These are phyloP conservation scores for Nothoprocta perdicaria DNA, from an alignment of 2,113 vertebrate species.

Conservation along the genomic window DNA sequence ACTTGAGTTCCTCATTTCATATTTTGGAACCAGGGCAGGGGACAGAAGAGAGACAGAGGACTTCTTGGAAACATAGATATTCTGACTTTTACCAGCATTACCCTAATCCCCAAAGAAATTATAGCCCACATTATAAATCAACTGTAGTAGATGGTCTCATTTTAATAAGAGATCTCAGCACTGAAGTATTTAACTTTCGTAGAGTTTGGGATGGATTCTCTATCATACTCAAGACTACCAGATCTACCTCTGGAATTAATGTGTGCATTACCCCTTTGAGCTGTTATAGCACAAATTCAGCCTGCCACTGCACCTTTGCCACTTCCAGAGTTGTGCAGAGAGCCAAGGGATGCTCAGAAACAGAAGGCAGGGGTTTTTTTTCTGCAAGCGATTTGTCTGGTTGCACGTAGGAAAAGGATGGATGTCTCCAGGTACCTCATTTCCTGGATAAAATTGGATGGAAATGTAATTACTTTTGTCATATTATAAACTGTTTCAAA, in stretches of 20 bases:
- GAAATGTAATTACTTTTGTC: not conserved
- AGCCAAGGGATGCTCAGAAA: not conserved
- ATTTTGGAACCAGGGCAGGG: not conserved
- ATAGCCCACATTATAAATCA: not conserved
- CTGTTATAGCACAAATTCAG: not conserved
- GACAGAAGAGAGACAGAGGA: not conserved
- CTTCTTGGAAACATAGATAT: not conserved
- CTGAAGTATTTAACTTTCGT: not conserved
- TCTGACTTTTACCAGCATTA: not conserved
- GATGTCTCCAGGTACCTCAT: not conserved
- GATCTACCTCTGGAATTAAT: not conserved
- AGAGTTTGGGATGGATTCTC: not conserved
- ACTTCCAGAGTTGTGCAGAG: not conserved
- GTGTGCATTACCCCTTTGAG: not conserved
- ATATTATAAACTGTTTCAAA: not conserved
- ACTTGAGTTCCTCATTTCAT: not conserved
- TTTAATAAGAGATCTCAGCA: not conserved
- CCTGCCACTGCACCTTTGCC: not conserved
- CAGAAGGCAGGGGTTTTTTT: not conserved
- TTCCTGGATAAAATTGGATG: not conserved
- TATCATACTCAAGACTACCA: not conserved
- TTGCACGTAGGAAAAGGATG: not conserved
- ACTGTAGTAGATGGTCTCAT: not conserved
- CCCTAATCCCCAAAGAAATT: not conserved
- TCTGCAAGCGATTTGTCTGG: not conserved